Percentiles rank a stretch among this genome's conserved stretches.
phyloP scores from a whole-genome alignment of 2,888 invertebrate genomes.

The Xestia rhomboidea region DNA sequence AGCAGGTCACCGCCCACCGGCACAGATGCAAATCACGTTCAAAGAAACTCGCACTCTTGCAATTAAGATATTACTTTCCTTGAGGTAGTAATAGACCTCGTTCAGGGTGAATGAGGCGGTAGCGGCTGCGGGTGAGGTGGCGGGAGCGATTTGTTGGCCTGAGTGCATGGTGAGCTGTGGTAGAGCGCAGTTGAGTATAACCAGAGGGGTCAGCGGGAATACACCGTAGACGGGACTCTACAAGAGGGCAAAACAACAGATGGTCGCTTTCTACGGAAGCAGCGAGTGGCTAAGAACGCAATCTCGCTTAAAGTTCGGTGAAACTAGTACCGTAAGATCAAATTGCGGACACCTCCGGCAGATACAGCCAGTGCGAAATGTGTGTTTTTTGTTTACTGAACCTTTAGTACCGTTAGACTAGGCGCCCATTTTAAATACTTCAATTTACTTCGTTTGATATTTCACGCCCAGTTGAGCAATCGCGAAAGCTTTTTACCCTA shows the following conservation, averaged over 20 bases:
- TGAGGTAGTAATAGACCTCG: constrained; percentile 53
- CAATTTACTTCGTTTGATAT: neutral
- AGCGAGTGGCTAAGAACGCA: neutral
- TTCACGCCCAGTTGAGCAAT: neutral
- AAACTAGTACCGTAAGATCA: neutral
- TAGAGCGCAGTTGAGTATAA: neutral
- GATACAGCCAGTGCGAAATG: neutral
- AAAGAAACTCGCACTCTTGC: constrained; percentile 29
- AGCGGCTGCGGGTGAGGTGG: neutral
- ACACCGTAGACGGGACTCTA: neutral
- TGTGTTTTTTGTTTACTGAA: neutral
- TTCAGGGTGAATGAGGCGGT: neutral
- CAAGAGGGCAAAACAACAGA: neutral
- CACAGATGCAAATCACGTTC: constrained; percentile 65
- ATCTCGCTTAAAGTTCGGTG: neutral
- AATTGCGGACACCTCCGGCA: neutral
- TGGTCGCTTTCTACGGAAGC: neutral
- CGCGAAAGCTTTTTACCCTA: constrained; percentile 12
- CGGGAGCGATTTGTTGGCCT: neutral
- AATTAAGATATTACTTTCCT: constrained; percentile 63
- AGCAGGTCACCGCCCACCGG: constrained; percentile 63
- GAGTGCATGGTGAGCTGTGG: neutral
- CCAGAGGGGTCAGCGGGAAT: no score
- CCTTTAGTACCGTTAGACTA: neutral
- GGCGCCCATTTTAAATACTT: neutral